These are phyloP conservation scores for Venusia cambrica DNA, from an alignment of 2,888 invertebrate genomes.

Conservation along the genomic window DNA sequence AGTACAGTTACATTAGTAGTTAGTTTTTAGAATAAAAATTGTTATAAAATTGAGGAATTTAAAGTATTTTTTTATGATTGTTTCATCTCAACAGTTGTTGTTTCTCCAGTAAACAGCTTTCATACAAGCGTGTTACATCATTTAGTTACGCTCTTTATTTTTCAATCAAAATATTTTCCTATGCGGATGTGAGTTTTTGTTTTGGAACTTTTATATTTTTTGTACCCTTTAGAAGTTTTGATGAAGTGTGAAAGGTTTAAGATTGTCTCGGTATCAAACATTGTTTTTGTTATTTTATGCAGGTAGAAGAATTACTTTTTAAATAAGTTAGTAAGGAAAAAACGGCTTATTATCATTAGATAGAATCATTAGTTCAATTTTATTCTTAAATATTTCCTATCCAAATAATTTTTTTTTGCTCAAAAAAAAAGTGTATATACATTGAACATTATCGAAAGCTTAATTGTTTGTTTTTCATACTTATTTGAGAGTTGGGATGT, in stretches of 20 bases:
- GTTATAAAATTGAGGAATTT: neutral
- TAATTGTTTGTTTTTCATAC: too few relatives aligned
- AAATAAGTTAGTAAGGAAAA: too few relatives aligned
- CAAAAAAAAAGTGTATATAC: too few relatives aligned
- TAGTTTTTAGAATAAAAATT: too few relatives aligned
- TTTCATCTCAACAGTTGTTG: constrained; percentile 8
- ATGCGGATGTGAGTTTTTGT: constrained; percentile 56
- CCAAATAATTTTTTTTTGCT: too few relatives aligned
- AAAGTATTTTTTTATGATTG: neutral
- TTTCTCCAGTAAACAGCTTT: constrained; percentile 11
- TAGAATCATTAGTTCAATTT: too few relatives aligned
- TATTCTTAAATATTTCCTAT: too few relatives aligned
- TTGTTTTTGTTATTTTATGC: constrained; percentile 9
- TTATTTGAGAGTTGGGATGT: too few relatives aligned
- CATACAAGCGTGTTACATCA: constrained; percentile 42
- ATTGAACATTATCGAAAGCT: too few relatives aligned
- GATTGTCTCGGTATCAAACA: constrained; percentile 13
- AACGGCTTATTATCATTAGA: too few relatives aligned
- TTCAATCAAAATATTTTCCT: constrained; percentile 75
- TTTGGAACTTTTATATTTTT: constrained; percentile 46
- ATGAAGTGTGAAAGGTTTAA: constrained; percentile 72
- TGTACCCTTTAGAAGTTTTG: constrained; percentile 57
- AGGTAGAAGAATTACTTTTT: too few relatives aligned
- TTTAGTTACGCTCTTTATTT: constrained; percentile 74
- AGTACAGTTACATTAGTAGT: too few relatives aligned